Evolutionary conservation across 2,888 invertebrate species (phyloP), one percentile per base, ranked within the genome.

Genomic region (Operophtera brumata): DNA sequence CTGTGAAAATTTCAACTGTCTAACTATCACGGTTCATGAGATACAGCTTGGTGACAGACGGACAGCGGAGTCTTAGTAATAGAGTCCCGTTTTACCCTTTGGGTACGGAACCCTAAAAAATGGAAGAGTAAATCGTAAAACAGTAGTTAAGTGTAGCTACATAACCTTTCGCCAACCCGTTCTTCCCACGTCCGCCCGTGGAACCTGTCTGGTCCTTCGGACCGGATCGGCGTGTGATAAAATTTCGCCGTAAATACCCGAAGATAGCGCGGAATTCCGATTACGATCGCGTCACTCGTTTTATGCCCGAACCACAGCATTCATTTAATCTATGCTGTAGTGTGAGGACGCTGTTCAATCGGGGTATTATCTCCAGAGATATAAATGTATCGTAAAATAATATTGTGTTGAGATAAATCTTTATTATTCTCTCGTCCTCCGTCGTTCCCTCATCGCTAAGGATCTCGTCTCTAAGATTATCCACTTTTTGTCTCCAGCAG

Each of bases 221-320:
- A 67, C 69, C 64, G 74, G 71, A 67, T 66, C 67, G 62, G 54
- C 47, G 69, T 69, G 76, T 73, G 76, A 78, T 78, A 78, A 75
- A 76, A 78, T 77, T 76, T 76, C 68, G 69, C 73, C 64, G 73
- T 75, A 78, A 78, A 78, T 74, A 77, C 70, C 66, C 62, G 60
- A 61, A 64, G 75, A 79, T 77, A 73, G 66, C 55, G 55, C 64
- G 73, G 74, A 79, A 79, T 80, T 73, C 69, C 64, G 78, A 78
- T 77, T 66, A 70, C 69, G 71, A 76, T 79, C 76, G 67, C 65
- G 69, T 73, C 73, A 72, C 69, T 67, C 67, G 70, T 70, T 73
- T 73, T 71, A 71, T 71, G 65, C 64, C 11, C 25, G 52, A 61
- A 66, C 69, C 66, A 67, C 70, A 66, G 67, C 66, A 54, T 64